Percentiles rank a stretch among this genome's conserved stretches.
These are phyloP conservation scores for Heteromyza rotundicornis DNA, from an alignment of 2,888 invertebrate genomes.

Conservation along the genomic window DNA sequence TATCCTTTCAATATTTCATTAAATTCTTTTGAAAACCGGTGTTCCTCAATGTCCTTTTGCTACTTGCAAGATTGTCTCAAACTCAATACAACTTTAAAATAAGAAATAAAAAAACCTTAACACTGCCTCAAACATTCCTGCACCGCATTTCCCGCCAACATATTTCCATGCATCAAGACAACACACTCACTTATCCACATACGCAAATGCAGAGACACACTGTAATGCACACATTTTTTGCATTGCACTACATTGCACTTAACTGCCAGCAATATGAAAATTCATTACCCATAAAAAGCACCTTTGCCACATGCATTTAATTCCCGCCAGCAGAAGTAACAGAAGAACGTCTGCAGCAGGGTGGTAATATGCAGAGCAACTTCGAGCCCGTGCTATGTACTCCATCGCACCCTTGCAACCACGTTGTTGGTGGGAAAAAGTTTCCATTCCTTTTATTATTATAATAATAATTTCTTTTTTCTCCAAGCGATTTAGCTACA, in stretches of 20 bases:
- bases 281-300: conserved; percentile 26
- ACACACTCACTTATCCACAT: background rate
- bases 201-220: background rate
- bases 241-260: conserved; percentile 4
- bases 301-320: conserved; percentile 22
- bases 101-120: too few relatives aligned
- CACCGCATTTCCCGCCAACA: background rate
- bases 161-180: background rate
- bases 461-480: background rate
- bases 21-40: too few relatives aligned
- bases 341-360: background rate
- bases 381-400: too few relatives aligned
- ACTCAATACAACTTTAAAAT: too few relatives aligned
- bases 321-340: conserved; percentile 16
- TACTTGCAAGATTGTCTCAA: too few relatives aligned
- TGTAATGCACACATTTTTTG: background rate
- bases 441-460: background rate
- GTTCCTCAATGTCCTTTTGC: too few relatives aligned
- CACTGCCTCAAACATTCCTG: too few relatives aligned
- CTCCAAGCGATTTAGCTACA: background rate
- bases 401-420: background rate
- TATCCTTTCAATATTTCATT: too few relatives aligned
- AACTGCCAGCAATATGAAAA: conserved; percentile 24
- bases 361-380: too few relatives aligned
- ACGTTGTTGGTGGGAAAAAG: too few relatives aligned